Percentiles rank a stretch among this genome's conserved stretches.
Conservation (phyloP, 2,797 vertebrate species). For the Phrynocephalus vlangalii region DNA sequence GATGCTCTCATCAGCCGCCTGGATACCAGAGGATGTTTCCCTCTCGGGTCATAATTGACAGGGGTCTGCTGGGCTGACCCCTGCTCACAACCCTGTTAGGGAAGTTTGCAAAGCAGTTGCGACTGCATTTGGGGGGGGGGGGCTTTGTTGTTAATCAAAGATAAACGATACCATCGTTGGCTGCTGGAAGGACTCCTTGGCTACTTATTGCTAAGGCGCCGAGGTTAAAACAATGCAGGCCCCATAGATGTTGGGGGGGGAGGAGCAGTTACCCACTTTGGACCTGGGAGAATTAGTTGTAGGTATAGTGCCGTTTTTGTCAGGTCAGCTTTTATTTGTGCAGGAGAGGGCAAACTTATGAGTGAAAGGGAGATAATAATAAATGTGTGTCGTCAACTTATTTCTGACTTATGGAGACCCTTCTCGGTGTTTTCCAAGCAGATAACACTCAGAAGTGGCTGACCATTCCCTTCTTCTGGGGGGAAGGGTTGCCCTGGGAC, state of each 20-base stretch:
- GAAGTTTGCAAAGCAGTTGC: neutral
- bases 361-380: too few relatives aligned
- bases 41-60: slow-evolving; percentile 28
- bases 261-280: neutral
- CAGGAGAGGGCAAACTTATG: neutral
- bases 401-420: too few relatives aligned
- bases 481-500: too few relatives aligned
- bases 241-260: neutral
- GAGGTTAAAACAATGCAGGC: neutral
- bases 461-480: too few relatives aligned
- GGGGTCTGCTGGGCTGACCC: slow-evolving; percentile 29
- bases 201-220: neutral
- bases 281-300: neutral
- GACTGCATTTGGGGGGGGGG: neutral
- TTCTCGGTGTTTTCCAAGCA: too few relatives aligned
- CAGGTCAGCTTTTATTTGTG: neutral
- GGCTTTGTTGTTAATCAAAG: neutral
- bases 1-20: slow-evolving; percentile 65
- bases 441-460: too few relatives aligned
- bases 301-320: neutral
- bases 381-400: too few relatives aligned
- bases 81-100: slow-evolving; percentile 6
- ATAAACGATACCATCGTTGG: neutral
- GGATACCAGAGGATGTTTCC: slow-evolving; percentile 35
- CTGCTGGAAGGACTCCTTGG: neutral